These are phyloP conservation scores for Dynastes grantii DNA, from an alignment of 2,888 invertebrate genomes.

Conservation along the genomic window DNA sequence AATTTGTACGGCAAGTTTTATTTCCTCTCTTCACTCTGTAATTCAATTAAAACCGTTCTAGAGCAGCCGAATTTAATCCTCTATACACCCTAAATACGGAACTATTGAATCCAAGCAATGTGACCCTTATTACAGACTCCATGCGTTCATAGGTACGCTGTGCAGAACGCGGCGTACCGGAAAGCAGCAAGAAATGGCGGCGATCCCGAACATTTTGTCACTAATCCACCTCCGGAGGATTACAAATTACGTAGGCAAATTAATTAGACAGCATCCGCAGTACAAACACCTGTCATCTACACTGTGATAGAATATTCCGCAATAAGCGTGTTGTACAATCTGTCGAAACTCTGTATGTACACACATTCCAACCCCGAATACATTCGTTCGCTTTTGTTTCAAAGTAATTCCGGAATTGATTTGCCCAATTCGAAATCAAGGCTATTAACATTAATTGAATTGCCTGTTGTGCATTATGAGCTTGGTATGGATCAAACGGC, in stretches of 20 bases:
- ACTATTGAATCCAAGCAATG: too few relatives aligned
- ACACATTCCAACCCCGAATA: neutral
- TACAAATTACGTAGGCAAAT: slow-evolving; percentile 55
- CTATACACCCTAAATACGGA: too few relatives aligned
- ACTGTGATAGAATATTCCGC: slow-evolving; percentile 37
- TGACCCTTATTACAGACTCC: too few relatives aligned
- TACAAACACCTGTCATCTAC: slow-evolving; percentile 46
- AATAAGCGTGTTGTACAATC: slow-evolving; percentile 1
- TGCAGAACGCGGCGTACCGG: too few relatives aligned
- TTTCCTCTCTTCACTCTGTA: neutral
- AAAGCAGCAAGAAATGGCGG: neutral
- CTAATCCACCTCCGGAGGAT: slow-evolving; percentile 53
- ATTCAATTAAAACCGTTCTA: too few relatives aligned
- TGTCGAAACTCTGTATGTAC: slow-evolving; percentile 8
- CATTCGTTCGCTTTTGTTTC: slow-evolving; percentile 22
- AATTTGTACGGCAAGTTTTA: too few relatives aligned
- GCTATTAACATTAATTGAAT: slow-evolving; percentile 1
- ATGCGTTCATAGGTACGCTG: too few relatives aligned
- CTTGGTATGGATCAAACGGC: too few relatives aligned
- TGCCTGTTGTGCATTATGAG: too few relatives aligned
- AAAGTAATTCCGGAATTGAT: slow-evolving; percentile 10
- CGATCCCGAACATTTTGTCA: slow-evolving; percentile 31
- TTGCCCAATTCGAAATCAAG: neutral
- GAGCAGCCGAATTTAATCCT: too few relatives aligned
- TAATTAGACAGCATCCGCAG: slow-evolving; percentile 54